Evolutionary conservation across 2,888 invertebrate species (phyloP).

Genomic region (Diabrotica balteata): DNA sequence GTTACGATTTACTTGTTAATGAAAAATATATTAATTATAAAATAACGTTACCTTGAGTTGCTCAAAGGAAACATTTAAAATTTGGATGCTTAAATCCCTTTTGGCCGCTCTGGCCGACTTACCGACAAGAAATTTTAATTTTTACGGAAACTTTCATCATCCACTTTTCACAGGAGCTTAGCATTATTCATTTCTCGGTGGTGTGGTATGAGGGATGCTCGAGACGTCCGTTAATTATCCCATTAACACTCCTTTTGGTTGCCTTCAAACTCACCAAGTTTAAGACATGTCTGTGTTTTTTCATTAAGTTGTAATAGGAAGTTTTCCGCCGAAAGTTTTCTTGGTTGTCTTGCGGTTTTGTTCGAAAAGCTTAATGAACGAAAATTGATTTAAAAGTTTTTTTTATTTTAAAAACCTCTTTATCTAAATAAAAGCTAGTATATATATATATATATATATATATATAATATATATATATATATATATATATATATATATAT

Average conservation of each 20-base stretch:
- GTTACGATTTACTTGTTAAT: too few species aligned
- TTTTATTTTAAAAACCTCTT: constrained; percentile 5
- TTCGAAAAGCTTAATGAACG: constrained; percentile 9
- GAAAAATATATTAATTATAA: too few species aligned
- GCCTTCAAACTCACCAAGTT: constrained; percentile 24
- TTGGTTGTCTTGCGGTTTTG: constrained; percentile 16
- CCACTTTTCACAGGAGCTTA: constrained; percentile 38
- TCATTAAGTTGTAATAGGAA: constrained; percentile 25
- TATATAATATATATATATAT: too few species aligned
- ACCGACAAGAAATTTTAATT: constrained; percentile 50
- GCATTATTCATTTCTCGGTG: constrained; percentile 33
- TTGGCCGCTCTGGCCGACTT: constrained; percentile 33
- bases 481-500: too few species aligned
- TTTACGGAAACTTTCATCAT: constrained; percentile 50
- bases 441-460: too few species aligned
- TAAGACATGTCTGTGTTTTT: constrained; percentile 28
- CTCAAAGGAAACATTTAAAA: background rate
- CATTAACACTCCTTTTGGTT: constrained; percentile 34
- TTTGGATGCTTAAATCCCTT: background rate
- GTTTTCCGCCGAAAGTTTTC: constrained; percentile 18
- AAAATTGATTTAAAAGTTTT: constrained; percentile 14
- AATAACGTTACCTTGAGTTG: too few species aligned
- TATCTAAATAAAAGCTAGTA: too few species aligned
- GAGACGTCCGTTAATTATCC: constrained; percentile 35
- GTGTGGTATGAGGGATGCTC: constrained; percentile 20